Percentiles rank a stretch among this genome's conserved stretches.
phyloP scores from a whole-genome alignment of 2,797 vertebrate genomes.

The Pangasius krempfi region DNA sequence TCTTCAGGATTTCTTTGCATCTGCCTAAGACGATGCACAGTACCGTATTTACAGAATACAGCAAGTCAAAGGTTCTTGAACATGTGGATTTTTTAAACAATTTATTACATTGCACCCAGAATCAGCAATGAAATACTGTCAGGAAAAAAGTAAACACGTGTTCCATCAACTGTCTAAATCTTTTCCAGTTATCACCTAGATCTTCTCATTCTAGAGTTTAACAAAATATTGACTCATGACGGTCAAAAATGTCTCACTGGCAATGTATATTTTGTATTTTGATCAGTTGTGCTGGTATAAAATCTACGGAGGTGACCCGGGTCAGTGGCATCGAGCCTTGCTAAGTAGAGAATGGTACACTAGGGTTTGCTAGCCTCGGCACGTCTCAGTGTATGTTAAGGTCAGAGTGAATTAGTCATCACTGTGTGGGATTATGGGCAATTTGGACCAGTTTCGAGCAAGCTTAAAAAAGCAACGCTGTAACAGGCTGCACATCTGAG shows the following conservation, averaged over 20 bases:
- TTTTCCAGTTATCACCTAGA: not conserved
- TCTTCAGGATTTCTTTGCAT: not conserved
- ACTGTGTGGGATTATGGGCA: conserved; percentile 17
- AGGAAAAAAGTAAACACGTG: not conserved
- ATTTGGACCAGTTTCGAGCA: conserved; percentile 21
- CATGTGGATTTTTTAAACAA: not conserved
- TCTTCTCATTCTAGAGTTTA: not conserved
- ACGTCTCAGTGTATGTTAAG: not conserved
- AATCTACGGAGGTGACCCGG: not conserved
- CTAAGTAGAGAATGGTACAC: not conserved
- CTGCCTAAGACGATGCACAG: not conserved
- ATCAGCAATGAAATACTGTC: not conserved
- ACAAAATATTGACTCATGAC: not conserved
- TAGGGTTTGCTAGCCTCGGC: not conserved
- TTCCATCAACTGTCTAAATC: not conserved
- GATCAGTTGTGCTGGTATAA: not conserved
- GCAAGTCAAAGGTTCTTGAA: not conserved
- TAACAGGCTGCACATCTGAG: conserved; percentile 7
- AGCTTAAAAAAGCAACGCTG: conserved; percentile 21
- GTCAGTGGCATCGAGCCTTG: not conserved
- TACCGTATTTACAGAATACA: not conserved
- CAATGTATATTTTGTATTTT: not conserved
- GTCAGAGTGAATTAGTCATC: conserved; percentile 30
- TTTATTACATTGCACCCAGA: not conserved
- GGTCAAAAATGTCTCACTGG: not conserved